phyloP scores from a whole-genome alignment of 2,888 invertebrate genomes.

The Torymus texanus region DNA sequence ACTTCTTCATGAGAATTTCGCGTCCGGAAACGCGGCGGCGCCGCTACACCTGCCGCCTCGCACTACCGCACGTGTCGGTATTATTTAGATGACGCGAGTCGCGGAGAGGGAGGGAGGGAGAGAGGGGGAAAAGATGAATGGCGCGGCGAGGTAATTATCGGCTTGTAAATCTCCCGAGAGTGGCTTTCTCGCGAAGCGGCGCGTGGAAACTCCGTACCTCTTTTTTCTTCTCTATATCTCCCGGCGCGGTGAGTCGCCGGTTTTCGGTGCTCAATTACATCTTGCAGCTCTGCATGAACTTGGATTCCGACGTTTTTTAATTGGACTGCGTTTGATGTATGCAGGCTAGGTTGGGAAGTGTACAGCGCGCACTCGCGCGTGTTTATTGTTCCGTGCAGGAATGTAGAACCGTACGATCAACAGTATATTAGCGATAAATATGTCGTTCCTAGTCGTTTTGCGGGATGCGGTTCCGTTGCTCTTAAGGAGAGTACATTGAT shows the following conservation, averaged over 20 bases:
- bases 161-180: slow-evolving; percentile 26
- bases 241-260: slow-evolving; percentile 10
- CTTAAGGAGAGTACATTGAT: no score
- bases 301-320: slow-evolving; percentile 8
- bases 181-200: slow-evolving; percentile 37
- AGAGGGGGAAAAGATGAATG: slow-evolving; percentile 33
- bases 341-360: neutral
- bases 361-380: neutral
- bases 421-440: neutral
- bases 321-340: neutral
- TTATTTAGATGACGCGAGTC: slow-evolving; percentile 3
- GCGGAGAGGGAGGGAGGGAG: neutral
- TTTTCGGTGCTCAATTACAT: slow-evolving; percentile 21
- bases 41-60: no score
- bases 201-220: slow-evolving; percentile 13
- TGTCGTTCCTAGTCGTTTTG: no score
- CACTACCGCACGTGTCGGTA: slow-evolving; percentile 4
- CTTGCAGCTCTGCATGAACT: no score
- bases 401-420: neutral
- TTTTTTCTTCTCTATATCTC: neutral
- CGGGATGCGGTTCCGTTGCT: no score
- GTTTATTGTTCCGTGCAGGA: neutral
- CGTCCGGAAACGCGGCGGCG: slow-evolving; percentile 29
- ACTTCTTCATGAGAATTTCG: slow-evolving; percentile 2
- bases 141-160: slow-evolving; percentile 41